Evolutionary conservation across 1,140 invertebrate genomes (phyloP), one percentile per base, ranked within the genome.

Genomic region (Papilio aristodemus): DNA sequence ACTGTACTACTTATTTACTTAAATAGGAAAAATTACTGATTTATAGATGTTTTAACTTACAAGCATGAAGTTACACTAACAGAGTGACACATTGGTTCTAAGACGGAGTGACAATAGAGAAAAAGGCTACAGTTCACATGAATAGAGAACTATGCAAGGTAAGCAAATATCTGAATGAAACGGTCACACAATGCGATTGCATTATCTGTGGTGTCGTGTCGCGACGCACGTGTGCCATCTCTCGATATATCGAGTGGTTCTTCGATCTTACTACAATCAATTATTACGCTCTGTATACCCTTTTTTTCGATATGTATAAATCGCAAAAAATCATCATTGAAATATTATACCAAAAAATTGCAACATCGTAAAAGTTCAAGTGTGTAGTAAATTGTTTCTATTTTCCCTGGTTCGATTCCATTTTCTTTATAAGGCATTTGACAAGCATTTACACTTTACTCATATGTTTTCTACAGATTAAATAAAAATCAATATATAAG

Each of bases 161-260:
- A 81, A 84, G 81, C 77, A 88, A 85, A 86, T 79, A 85, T 72
- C 72, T 83, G 77, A 85, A 86, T 84, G 74, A 77, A 78, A 83
- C 80, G 67, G 77, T 74, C 62, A 74, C 71, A 81, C 75, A 78
- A 84, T 86, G 75, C 83, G 74, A 74, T 54, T 69, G 50, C 39
- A 50, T 72, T 71, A 68, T 75, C 58, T 73, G 43, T 67, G 27
- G 14, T 73, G 63, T 11, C 46, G 64, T 59, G 67, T 69, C 36
- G 27, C 64, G 62, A 25, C 76, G 80, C 86, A 86, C 84, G 84
- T 86, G 86, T 81, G 76, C 67, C 43, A 43, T 67, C 72, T 68
- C 46, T 41, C 58, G 59, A 69, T 27, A 67, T 60, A 62, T 64
- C 62, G 62, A 62, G 71, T 73, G 71, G 68, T 63, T 43, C n/a